Evolutionary conservation across 2,888 invertebrate species (phyloP).

Genomic region (Acanthosoma haemorrhoidale): DNA sequence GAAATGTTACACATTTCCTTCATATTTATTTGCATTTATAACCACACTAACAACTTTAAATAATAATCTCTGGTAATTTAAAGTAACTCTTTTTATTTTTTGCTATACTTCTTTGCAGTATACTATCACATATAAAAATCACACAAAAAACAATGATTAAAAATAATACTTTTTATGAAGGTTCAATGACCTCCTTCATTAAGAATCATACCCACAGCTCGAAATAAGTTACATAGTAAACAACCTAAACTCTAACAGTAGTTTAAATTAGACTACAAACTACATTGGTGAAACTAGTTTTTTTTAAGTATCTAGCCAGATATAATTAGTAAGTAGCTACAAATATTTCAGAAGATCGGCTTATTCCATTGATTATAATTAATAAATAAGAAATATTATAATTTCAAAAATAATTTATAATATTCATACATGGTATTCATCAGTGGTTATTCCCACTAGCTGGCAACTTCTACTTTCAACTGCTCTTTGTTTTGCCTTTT

Average conservation of each 20-base stretch:
- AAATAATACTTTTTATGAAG: conserved; percentile 28
- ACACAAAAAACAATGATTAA: conserved; percentile 24
- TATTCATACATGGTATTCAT: no score
- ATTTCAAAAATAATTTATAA: no score
- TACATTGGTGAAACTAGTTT: not conserved
- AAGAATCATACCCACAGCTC: conserved; percentile 19
- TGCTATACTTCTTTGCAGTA: conserved; percentile 2
- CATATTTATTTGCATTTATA: not conserved
- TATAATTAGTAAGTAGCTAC: no score
- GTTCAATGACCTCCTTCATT: not conserved
- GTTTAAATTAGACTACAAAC: conserved; percentile 1
- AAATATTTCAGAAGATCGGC: no score
- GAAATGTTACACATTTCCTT: conserved; percentile 3
- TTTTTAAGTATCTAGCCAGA: conserved; percentile 18
- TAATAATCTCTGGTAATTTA: conserved; percentile 28
- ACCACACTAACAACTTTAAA: conserved; percentile 9
- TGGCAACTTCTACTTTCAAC: no score
- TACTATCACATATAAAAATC: conserved; percentile 30
- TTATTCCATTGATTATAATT: not conserved
- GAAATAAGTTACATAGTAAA: conserved; percentile 11
- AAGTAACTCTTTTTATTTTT: not conserved
- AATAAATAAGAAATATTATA: not conserved
- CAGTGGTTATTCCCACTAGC: no score
- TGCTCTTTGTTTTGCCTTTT: no score
- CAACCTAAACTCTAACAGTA: conserved; percentile 3